A percentile compares a stretch with the other conserved stretches of the same genome.
These are phyloP conservation scores for Eunapius fragilis DNA, from an alignment of 37 sponge, comb jelly and placozoan genomes.

Conservation along the genomic window DNA sequence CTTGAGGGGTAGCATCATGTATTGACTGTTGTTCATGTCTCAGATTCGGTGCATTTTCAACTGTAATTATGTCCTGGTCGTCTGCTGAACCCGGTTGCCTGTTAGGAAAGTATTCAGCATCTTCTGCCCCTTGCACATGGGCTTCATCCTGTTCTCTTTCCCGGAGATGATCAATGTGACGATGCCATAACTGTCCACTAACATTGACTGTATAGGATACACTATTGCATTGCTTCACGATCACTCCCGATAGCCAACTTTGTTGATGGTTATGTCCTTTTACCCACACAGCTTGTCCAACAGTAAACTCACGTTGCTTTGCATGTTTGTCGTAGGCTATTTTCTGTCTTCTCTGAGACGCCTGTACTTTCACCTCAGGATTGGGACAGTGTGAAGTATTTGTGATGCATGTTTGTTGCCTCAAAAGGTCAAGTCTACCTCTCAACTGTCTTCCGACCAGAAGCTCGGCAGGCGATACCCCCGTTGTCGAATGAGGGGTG, in stretches of 20 bases:
- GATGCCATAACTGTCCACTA: background rate
- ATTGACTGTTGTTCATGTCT: background rate
- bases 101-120: background rate
- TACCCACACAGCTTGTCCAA: background rate
- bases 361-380: background rate
- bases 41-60: background rate
- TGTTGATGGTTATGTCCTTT: too few species aligned
- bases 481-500: too few species aligned
- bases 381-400: background rate
- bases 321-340: background rate
- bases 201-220: background rate
- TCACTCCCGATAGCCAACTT: background rate
- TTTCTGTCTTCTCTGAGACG: background rate
- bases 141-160: background rate
- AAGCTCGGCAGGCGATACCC: too few species aligned
- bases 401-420: background rate
- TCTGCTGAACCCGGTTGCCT: background rate
- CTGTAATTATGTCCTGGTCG: background rate
- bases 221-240: background rate
- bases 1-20: background rate
- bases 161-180: background rate
- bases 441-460: background rate
- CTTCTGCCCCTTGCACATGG: background rate
- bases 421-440: background rate
- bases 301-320: background rate